Evolutionary conservation across 2,888 invertebrate genomes (phyloP).

Genomic region (Drosophila robusta): DNA sequence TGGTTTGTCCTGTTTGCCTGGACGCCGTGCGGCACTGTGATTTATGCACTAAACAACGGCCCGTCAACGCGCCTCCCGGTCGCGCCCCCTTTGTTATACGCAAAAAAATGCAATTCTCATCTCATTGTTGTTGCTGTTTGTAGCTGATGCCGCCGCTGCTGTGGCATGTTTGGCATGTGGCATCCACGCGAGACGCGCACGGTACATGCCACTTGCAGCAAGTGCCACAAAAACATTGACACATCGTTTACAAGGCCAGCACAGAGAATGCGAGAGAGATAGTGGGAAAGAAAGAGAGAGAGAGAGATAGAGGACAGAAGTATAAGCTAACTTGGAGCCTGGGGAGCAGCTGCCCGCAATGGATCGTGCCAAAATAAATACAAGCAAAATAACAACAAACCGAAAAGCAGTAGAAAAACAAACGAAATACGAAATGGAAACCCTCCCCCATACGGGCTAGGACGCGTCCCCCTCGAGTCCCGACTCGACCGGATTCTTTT

Average conservation of each 20-base stretch:
- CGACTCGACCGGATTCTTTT: constrained; percentile 30
- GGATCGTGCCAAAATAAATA: constrained; percentile 27
- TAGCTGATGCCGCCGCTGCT: constrained; percentile 20
- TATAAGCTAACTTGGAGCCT: constrained; percentile 17
- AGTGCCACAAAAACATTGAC: constrained; percentile 60
- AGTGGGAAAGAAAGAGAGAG: neutral
- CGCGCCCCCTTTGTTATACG: constrained; percentile 13
- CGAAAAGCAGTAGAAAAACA: constrained; percentile 7
- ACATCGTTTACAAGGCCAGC: constrained; percentile 58
- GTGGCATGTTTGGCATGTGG: constrained; percentile 64
- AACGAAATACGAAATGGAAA: constrained; percentile 25
- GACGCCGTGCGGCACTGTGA: constrained; percentile 49
- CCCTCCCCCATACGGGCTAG: constrained; percentile 7
- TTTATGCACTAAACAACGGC: constrained; percentile 73
- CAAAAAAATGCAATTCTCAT: constrained; percentile 39
- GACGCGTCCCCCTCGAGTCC: neutral
- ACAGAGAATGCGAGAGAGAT: neutral
- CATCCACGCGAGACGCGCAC: constrained; percentile 56
- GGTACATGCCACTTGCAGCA: constrained; percentile 59
- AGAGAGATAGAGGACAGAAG: neutral
- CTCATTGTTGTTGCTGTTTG: constrained; percentile 35
- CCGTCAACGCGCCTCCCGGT: constrained; percentile 15
- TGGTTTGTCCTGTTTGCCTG: constrained; percentile 36
- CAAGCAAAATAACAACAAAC: neutral
- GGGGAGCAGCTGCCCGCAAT: constrained; percentile 7